A percentile compares a stretch with the other conserved stretches of the same genome.
Evolutionary conservation across 2,113 vertebrate species (phyloP).

Genomic region (Ictidomys tridecemlineatus): DNA sequence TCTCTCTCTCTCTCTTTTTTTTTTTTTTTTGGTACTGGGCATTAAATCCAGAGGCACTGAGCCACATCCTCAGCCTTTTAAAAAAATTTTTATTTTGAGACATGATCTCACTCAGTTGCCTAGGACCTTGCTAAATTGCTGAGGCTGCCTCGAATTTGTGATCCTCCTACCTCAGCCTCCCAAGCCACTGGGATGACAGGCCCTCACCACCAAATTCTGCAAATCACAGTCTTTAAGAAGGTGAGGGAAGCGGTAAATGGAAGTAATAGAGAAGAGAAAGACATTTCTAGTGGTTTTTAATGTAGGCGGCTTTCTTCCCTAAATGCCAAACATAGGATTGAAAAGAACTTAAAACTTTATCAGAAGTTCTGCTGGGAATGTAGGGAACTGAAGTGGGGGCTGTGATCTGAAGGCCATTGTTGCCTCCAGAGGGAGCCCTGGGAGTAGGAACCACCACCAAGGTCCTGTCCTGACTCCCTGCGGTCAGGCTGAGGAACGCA

Average conservation of each 20-base stretch:
- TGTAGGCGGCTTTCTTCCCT: neutral
- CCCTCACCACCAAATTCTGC: neutral
- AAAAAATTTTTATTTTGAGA: neutral
- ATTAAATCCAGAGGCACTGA: neutral
- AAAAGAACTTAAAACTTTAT: neutral
- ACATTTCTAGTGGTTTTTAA: neutral
- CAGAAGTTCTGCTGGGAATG: constrained; percentile 32
- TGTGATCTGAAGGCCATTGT: constrained; percentile 77
- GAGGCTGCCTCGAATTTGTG: neutral
- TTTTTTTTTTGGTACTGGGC: too few relatives aligned
- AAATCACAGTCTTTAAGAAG: neutral
- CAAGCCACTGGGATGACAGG: neutral
- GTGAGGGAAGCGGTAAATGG: neutral
- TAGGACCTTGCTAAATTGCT: neutral
- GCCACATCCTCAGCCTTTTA: neutral
- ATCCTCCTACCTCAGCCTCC: neutral
- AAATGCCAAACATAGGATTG: neutral
- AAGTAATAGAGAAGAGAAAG: neutral
- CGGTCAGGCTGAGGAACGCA: too few relatives aligned
- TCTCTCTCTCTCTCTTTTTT: too few relatives aligned
- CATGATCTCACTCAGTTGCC: neutral
- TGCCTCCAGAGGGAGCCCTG: too few relatives aligned
- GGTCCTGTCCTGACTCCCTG: too few relatives aligned
- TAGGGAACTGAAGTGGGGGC: constrained; percentile 69
- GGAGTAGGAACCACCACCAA: too few relatives aligned